Evolutionary conservation across 2,888 invertebrate genomes (phyloP).

Genomic region (Dolichomitus sp.): DNA sequence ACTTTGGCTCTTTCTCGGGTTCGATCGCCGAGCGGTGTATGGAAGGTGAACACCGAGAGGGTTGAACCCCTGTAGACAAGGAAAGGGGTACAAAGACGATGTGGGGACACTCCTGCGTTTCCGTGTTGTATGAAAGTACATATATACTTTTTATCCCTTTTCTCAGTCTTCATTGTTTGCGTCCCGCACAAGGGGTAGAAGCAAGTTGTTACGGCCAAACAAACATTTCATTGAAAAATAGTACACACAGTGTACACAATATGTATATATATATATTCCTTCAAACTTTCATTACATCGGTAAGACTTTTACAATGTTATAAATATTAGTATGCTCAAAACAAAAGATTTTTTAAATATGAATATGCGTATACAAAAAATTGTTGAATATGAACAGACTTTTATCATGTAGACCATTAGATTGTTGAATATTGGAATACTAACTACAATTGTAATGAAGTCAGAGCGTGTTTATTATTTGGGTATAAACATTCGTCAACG

Average conservation of each 20-base stretch:
- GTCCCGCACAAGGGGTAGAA: conserved; percentile 19
- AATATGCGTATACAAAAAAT: too few relatives aligned
- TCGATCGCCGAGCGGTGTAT: conserved; percentile 41
- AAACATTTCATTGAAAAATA: conserved; percentile 48
- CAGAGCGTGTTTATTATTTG: too few relatives aligned
- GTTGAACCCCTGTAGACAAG: conserved; percentile 51
- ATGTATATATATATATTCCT: too few relatives aligned
- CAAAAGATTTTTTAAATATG: too few relatives aligned
- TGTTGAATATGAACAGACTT: too few relatives aligned
- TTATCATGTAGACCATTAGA: too few relatives aligned
- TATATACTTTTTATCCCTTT: conserved; percentile 17
- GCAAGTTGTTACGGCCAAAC: conserved; percentile 29
- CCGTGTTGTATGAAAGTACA: neutral
- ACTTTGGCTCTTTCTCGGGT: conserved; percentile 48
- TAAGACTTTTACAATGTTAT: too few relatives aligned
- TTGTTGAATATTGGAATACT: too few relatives aligned
- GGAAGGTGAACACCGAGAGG: conserved; percentile 34
- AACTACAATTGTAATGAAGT: too few relatives aligned
- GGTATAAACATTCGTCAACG: too few relatives aligned
- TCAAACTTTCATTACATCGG: too few relatives aligned
- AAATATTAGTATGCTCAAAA: too few relatives aligned
- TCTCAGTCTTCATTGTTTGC: conserved; percentile 10
- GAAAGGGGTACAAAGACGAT: conserved; percentile 39
- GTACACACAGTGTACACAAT: conserved; percentile 9
- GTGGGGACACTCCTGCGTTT: conserved; percentile 10